Evolutionary conservation across 2,888 invertebrate genomes (phyloP).

Genomic region (Orchestes rusci): DNA sequence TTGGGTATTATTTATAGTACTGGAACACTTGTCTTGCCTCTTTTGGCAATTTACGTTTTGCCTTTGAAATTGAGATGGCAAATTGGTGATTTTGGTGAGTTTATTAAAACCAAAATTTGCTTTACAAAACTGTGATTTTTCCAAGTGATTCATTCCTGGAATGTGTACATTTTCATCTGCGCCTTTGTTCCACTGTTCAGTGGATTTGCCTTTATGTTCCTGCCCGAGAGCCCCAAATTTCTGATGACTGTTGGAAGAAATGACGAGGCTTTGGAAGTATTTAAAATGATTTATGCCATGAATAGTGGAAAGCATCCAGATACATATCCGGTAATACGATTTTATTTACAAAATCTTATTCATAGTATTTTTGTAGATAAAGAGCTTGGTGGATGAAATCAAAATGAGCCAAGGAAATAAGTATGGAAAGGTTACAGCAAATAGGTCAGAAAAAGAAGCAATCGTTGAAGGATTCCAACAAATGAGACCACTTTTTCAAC

Average conservation of each 20-base stretch:
- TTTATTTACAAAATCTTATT: neutral
- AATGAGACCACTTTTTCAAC: slow-evolving; percentile 56
- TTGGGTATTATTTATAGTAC: slow-evolving; percentile 60
- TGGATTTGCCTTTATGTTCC: slow-evolving; percentile 51
- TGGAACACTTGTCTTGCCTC: slow-evolving; percentile 57
- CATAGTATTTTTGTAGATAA: slow-evolving; percentile 41
- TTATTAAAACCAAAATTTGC: neutral
- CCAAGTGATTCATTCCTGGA: slow-evolving; percentile 55
- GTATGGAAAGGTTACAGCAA: slow-evolving; percentile 37
- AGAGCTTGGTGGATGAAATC: slow-evolving; percentile 38
- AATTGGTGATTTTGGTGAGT: slow-evolving; percentile 28
- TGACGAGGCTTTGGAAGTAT: slow-evolving; percentile 57
- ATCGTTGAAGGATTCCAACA: slow-evolving; percentile 55
- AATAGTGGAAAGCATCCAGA: slow-evolving; percentile 58
- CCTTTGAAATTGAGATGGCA: slow-evolving; percentile 45
- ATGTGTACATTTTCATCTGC: slow-evolving; percentile 53
- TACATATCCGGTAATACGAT: slow-evolving; percentile 55
- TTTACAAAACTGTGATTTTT: neutral
- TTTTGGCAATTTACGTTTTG: slow-evolving; percentile 65
- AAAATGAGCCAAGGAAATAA: slow-evolving; percentile 22
- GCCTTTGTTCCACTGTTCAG: slow-evolving; percentile 61
- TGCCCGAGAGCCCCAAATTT: slow-evolving; percentile 76
- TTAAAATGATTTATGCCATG: slow-evolving; percentile 55
- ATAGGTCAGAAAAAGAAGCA: slow-evolving; percentile 42
- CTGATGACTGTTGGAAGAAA: slow-evolving; percentile 62